These are phyloP conservation scores for Labeo rohita DNA, from an alignment of 2,113 vertebrate genomes.

Conservation along the genomic window DNA sequence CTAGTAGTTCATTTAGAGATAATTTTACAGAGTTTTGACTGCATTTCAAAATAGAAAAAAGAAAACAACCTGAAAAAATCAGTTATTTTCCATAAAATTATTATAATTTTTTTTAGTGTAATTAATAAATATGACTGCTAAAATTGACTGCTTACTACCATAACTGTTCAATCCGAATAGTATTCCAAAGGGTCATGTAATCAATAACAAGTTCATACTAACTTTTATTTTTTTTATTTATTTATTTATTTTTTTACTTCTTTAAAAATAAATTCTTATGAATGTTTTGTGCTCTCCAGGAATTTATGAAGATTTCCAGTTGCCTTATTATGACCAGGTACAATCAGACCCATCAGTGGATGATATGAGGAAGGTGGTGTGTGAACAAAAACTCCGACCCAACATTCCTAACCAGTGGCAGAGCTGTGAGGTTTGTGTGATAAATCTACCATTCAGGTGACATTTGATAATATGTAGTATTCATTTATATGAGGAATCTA, in stretches of 20 bases:
- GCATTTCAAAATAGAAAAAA: too few species aligned
- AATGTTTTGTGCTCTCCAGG: slow-evolving; percentile 70
- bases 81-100: too few species aligned
- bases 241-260: neutral
- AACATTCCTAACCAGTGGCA: slow-evolving; percentile 98
- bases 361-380: slow-evolving; percentile 94
- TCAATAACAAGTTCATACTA: neutral
- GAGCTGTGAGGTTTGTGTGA: slow-evolving; percentile 87
- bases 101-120: too few species aligned
- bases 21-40: too few species aligned
- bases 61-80: too few species aligned
- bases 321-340: slow-evolving; percentile 97
- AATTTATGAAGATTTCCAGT: slow-evolving; percentile 91
- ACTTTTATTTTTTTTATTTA: too few species aligned
- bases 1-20: too few species aligned
- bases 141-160: neutral
- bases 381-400: slow-evolving; percentile 93
- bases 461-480: neutral
- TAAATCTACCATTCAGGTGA: neutral
- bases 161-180: neutral
- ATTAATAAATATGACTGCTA: too few species aligned
- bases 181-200: neutral
- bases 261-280: neutral
- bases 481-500: neutral
- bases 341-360: slow-evolving; percentile 96